phyloP scores from a whole-genome alignment of 2,113 vertebrate species.

The Zapornia atra region DNA sequence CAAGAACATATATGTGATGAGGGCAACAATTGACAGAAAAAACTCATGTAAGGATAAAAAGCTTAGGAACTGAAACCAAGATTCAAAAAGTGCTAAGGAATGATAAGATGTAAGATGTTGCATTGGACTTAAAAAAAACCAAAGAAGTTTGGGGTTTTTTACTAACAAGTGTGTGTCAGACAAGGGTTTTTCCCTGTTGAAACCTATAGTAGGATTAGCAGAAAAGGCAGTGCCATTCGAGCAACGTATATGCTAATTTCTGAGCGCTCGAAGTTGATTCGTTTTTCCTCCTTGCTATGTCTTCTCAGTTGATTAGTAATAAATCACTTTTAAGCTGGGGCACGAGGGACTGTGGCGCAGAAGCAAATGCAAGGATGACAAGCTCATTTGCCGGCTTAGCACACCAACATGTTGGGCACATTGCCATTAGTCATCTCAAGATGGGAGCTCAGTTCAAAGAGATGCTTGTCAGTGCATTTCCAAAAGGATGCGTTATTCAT shows the following conservation, averaged over 20 bases:
- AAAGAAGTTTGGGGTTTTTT: not conserved
- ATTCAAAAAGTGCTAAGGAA: not conserved
- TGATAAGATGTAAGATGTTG: not conserved
- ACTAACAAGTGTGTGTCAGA: not conserved
- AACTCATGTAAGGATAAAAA: not conserved
- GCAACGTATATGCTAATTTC: not conserved
- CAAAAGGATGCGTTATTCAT: slow-evolving; percentile 6
- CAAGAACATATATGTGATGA: not conserved
- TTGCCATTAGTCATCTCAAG: slow-evolving; percentile 6
- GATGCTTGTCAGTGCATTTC: slow-evolving; percentile 25
- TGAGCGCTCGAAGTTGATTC: not conserved
- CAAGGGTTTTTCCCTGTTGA: not conserved
- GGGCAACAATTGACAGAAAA: not conserved
- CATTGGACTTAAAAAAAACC: not conserved
- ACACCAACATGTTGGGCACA: not conserved
- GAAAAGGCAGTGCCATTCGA: not conserved
- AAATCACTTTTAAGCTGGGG: slow-evolving; percentile 16
- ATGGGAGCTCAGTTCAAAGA: slow-evolving; percentile 51
- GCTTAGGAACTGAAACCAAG: not conserved
- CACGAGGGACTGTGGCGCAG: not conserved
- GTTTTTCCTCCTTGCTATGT: not conserved
- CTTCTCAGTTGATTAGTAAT: slow-evolving; percentile 9
- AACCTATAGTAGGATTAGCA: not conserved
- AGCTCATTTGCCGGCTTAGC: slow-evolving; percentile 1
- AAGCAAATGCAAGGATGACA: slow-evolving; percentile 3